Evolutionary conservation across 64 coral and sea anemone genomes (phyloP).

Genomic region (Montipora capricornis): DNA sequence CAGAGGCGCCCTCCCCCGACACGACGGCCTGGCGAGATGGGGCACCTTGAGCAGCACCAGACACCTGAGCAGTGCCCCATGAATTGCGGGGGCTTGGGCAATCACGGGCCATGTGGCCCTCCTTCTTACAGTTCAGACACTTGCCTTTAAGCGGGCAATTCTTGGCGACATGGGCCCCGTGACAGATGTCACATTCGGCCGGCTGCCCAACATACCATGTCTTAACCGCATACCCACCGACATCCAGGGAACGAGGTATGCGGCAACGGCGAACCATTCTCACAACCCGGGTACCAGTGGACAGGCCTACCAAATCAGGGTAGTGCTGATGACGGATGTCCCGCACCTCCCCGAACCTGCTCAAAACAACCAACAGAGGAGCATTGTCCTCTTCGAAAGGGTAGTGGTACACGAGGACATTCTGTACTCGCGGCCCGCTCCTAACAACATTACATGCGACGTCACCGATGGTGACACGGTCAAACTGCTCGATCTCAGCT

Average conservation of each 20-base stretch:
- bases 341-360: neutral
- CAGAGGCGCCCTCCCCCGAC: too few relatives aligned
- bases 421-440: neutral
- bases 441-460: neutral
- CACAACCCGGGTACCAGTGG: neutral
- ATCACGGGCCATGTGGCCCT: too few relatives aligned
- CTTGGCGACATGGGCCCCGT: too few relatives aligned
- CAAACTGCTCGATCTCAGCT: too few relatives aligned
- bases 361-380: neutral
- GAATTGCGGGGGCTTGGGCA: too few relatives aligned
- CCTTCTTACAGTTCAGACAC: neutral
- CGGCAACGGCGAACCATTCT: neutral
- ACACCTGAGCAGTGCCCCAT: too few relatives aligned
- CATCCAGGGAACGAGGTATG: neutral
- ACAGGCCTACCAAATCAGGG: neutral
- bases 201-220: neutral
- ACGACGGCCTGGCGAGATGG: too few relatives aligned
- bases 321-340: neutral
- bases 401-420: neutral
- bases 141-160: neutral
- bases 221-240: neutral
- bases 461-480: too few relatives aligned
- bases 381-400: neutral
- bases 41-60: too few relatives aligned
- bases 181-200: too few relatives aligned